These are phyloP conservation scores for Austrofundulus limnaeus DNA, from an alignment of 2,113 vertebrate species.

Conservation along the genomic window DNA sequence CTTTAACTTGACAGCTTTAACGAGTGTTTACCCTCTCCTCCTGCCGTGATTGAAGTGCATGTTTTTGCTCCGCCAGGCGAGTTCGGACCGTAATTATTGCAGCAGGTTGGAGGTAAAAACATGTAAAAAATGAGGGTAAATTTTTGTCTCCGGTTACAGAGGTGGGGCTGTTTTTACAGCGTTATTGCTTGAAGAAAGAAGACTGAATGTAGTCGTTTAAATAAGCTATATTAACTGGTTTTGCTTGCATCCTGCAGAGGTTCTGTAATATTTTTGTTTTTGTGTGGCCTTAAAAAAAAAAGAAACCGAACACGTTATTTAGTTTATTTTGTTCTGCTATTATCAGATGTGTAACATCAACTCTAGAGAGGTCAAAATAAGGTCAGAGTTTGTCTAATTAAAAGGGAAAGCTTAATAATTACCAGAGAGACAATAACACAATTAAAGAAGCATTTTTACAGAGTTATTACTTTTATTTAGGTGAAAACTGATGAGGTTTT, in stretches of 20 bases:
- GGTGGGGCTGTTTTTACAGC: background rate
- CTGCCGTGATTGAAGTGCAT: conserved; percentile 21
- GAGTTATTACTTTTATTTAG: background rate
- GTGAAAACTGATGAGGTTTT: background rate
- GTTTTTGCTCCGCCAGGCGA: conserved; percentile 25
- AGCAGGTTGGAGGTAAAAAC: conserved; percentile 48
- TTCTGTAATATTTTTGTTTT: conserved; percentile 16
- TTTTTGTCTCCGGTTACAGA: conserved; percentile 2
- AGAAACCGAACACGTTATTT: no score
- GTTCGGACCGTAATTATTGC: conserved; percentile 27
- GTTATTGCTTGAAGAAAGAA: background rate
- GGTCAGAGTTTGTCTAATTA: no score
- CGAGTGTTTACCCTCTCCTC: conserved; percentile 52
- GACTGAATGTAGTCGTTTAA: background rate
- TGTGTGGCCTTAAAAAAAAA: no score
- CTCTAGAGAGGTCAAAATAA: no score
- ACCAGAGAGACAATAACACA: no score
- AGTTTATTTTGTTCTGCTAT: no score
- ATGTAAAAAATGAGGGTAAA: conserved; percentile 51
- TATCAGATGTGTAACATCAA: background rate
- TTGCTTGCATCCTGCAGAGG: conserved; percentile 8
- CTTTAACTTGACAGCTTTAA: conserved; percentile 55
- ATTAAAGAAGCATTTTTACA: no score
- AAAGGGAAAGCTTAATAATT: no score
- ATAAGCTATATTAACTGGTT: background rate